Evolutionary conservation across 2,113 vertebrate species (phyloP), one percentile per base, ranked within the genome.

Genomic region (Anolis sagrei): DNA sequence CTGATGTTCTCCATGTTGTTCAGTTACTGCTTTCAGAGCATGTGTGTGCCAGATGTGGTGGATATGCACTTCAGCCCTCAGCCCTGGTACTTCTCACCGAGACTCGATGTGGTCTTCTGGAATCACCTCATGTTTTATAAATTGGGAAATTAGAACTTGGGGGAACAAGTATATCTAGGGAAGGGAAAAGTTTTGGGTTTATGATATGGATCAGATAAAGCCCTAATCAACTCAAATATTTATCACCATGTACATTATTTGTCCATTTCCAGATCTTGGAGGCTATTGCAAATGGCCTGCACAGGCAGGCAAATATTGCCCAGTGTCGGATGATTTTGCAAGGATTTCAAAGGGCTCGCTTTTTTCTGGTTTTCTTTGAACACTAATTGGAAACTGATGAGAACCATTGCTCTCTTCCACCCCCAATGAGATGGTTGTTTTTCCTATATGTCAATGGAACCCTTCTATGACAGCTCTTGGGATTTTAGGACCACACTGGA

Each of bases 281-380:
- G 89, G 29, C 86, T 93, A 92, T 90, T 89, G 81, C 90, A 83
- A 93, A 90, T 83, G 89, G 86, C 89, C 89, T 89, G 89, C 93
- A 85, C 89, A 89, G 86, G 85, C 91, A 94, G 91, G 87, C 5
- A 85, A 86, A 90, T 89, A 16, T 76, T 92, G 88, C 90, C 90
- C 84, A 69, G 86, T 90, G 82, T 86, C 92, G 91, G 90, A 91
- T 90, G 91, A 85, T 93, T 73, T 93, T 92, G 90, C 87, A 54
- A 83, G 87, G 90, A 87, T 87, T 87, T 78, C 86, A 91, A 91
- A 95, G 92, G 93, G 92, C 93, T 94, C 90, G 86, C 91, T 85
- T 91, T 77, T 89, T 89, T 83, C 91, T 86, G 88, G 89, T 93
- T 95, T 92, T 89, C 83, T 93, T 89, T 90, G 90, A 92, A 93